A percentile compares a stretch with the other conserved stretches of the same genome.
Evolutionary conservation across 2,888 invertebrate species (phyloP).

Genomic region (Dicroscelio sp.): DNA sequence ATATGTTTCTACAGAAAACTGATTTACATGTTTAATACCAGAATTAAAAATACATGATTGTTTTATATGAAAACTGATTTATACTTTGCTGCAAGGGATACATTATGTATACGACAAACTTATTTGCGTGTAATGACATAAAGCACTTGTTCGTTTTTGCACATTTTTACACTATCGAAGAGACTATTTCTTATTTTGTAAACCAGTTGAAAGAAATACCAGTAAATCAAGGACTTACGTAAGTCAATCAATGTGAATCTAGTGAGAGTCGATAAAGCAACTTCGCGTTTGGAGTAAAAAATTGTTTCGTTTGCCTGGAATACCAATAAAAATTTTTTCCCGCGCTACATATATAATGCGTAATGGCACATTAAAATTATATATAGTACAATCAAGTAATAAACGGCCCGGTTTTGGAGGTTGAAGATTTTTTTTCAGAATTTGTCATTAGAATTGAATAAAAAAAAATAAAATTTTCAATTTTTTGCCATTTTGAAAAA

Average conservation of each 20-base stretch:
- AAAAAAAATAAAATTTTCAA: too few relatives aligned
- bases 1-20: too few relatives aligned
- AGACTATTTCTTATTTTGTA: conserved; percentile 73
- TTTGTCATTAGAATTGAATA: too few relatives aligned
- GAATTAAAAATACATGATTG: neutral
- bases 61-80: neutral
- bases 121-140: conserved; percentile 63
- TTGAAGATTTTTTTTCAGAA: too few relatives aligned
- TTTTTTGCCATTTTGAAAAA: neutral
- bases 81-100: conserved; percentile 7
- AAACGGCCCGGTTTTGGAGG: too few relatives aligned
- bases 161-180: conserved; percentile 50
- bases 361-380: too few relatives aligned
- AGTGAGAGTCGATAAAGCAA: conserved; percentile 67
- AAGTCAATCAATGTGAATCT: conserved; percentile 69
- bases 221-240: conserved; percentile 74
- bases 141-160: conserved; percentile 53
- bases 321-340: neutral
- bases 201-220: conserved; percentile 76
- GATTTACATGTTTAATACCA: too few relatives aligned
- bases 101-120: conserved; percentile 38
- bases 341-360: too few relatives aligned
- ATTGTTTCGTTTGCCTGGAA: conserved; percentile 53
- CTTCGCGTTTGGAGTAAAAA: conserved; percentile 55
- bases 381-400: too few relatives aligned